These are phyloP conservation scores for Chesias legatella DNA, from an alignment of 2,888 invertebrate species.

Conservation along the genomic window DNA sequence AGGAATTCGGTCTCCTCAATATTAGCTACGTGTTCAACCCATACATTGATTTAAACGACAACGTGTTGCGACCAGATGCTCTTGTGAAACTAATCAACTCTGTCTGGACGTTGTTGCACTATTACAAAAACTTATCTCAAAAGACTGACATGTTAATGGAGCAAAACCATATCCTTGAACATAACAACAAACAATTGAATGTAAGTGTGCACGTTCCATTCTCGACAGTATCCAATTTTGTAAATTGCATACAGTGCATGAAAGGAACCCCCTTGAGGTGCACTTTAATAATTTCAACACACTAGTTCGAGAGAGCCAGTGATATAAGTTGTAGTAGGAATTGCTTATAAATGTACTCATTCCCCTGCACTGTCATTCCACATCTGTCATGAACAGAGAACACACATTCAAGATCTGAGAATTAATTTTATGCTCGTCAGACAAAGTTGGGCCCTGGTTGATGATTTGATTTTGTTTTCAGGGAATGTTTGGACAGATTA, in stretches of 20 bases:
- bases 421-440: too few species aligned
- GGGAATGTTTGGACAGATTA: slow-evolving; percentile 49
- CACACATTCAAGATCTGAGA: too few species aligned
- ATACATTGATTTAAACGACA: slow-evolving; percentile 50
- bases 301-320: too few species aligned
- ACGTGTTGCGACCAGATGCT: slow-evolving; percentile 47
- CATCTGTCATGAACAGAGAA: too few species aligned
- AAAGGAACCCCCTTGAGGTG: too few species aligned
- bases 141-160: slow-evolving; percentile 54
- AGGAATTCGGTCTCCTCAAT: slow-evolving; percentile 66
- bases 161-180: slow-evolving; percentile 60
- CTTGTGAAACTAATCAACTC: slow-evolving; percentile 64
- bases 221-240: too few species aligned
- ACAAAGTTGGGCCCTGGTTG: too few species aligned
- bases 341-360: too few species aligned
- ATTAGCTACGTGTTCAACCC: slow-evolving; percentile 67
- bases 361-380: too few species aligned
- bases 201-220: slow-evolving; percentile 41
- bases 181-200: slow-evolving; percentile 62
- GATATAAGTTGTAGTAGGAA: too few species aligned
- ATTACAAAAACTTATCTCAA: slow-evolving; percentile 52
- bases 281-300: too few species aligned
- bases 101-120: slow-evolving; percentile 58
- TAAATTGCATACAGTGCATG: too few species aligned
- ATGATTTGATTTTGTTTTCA: slow-evolving; percentile 27